phyloP scores from a whole-genome alignment of 1,140 invertebrate genomes.

The Dermatophagoides farinae region DNA sequence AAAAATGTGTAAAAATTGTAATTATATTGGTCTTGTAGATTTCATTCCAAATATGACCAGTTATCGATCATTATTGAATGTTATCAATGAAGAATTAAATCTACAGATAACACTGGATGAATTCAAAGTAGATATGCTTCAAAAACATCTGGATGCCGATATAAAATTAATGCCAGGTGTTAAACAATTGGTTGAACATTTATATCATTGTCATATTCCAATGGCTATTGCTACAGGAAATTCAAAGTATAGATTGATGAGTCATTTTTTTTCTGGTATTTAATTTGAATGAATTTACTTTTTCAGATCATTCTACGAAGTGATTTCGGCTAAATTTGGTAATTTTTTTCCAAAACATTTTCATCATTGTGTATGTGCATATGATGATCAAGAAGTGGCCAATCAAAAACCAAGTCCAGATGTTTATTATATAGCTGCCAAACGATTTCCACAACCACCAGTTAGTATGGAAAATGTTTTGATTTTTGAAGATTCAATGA shows the following conservation, averaged over 20 bases:
- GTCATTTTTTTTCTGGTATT: neutral
- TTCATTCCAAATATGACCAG: neutral
- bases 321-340: neutral
- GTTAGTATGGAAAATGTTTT: slow-evolving; percentile 2
- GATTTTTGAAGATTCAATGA: slow-evolving; percentile 12
- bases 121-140: neutral
- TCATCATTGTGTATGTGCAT: slow-evolving; percentile 7
- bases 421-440: slow-evolving; percentile 4
- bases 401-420: slow-evolving; percentile 11
- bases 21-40: neutral
- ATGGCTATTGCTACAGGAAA: slow-evolving; percentile 12
- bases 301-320: neutral
- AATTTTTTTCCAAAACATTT: slow-evolving; percentile 7
- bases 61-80: neutral
- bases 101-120: neutral
- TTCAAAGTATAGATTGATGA: neutral
- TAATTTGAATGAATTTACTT: too few species aligned
- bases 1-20: too few species aligned
- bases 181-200: slow-evolving; percentile 7
- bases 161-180: slow-evolving; percentile 12
- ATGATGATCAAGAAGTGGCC: slow-evolving; percentile 9
- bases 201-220: slow-evolving; percentile 10
- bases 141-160: neutral
- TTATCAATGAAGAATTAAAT: neutral
- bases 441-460: slow-evolving; percentile 1